Evolutionary conservation across 2,797 vertebrate genomes (phyloP).

Genomic region (Sebastes matsubarae): DNA sequence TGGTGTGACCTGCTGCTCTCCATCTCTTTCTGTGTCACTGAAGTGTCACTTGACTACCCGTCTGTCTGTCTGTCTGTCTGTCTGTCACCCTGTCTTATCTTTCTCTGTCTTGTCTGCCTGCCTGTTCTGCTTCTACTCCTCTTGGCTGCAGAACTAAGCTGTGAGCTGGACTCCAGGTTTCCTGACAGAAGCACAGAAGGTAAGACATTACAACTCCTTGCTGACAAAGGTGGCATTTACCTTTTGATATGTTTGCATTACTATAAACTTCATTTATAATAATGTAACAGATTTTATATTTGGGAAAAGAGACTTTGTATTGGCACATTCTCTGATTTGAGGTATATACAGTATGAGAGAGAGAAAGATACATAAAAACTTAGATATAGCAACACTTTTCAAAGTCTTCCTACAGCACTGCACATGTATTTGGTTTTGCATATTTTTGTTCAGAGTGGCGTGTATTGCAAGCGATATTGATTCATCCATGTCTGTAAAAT

Average conservation of each 20-base stretch:
- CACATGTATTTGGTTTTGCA: not conserved
- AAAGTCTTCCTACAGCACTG: not conserved
- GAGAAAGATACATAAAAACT: not conserved
- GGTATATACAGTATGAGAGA: not conserved
- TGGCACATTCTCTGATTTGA: not conserved
- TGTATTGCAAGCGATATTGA: not conserved
- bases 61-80: not conserved
- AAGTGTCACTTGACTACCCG: not conserved
- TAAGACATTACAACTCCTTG: constrained; percentile 65
- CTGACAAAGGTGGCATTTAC: not conserved
- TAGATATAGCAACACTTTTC: not conserved
- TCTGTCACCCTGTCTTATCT: not conserved
- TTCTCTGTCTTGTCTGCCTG: not conserved
- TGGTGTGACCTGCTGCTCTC: not conserved
- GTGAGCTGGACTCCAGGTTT: constrained; percentile 91
- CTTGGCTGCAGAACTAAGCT: constrained; percentile 86
- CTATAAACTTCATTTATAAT: not conserved
- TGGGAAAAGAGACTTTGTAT: not conserved
- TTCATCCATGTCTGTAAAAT: not conserved
- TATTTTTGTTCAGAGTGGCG: not conserved
- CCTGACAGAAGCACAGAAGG: constrained; percentile 88
- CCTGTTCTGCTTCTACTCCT: not conserved
- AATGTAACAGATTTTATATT: not conserved
- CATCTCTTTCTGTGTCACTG: not conserved
- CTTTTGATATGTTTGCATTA: not conserved